Percentiles rank a stretch among this genome's conserved stretches.
Conservation (phyloP, 2,797 vertebrate species). For the Hippoglossus hippoglossus region DNA sequence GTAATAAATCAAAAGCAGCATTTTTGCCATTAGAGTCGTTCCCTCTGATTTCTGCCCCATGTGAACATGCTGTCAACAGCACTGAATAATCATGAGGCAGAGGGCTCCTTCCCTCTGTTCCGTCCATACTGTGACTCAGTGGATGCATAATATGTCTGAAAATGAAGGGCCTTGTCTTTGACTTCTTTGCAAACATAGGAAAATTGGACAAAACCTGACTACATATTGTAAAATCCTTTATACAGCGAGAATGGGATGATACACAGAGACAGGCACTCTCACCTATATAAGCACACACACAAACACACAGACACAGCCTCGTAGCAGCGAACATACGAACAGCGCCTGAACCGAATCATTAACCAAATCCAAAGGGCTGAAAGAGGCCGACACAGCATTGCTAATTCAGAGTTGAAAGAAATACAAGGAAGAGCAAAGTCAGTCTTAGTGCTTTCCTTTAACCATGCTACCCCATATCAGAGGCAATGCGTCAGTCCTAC, state of each 20-base stretch:
- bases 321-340: conserved; percentile 18
- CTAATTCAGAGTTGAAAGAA: conserved; percentile 61
- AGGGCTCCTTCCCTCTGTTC: conserved; percentile 17
- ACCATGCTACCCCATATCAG: conserved; percentile 66
- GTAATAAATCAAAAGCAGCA: conserved; percentile 63
- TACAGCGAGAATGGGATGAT: conserved; percentile 30
- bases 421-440: conserved; percentile 61
- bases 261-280: conserved; percentile 14
- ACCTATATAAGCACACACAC: background rate
- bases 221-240: conserved; percentile 11
- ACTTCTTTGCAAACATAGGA: conserved; percentile 43
- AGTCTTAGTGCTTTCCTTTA: conserved; percentile 65
- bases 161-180: conserved; percentile 65
- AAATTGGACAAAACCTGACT: conserved; percentile 31
- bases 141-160: conserved; percentile 42
- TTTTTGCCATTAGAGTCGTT: conserved; percentile 47
- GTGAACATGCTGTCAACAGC: conserved; percentile 39
- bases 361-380: conserved; percentile 47
- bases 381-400: conserved; percentile 48
- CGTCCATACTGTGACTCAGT: conserved; percentile 48
- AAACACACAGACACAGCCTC: conserved; percentile 1
- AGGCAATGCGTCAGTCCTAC: conserved; percentile 71
- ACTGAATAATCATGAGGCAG: conserved; percentile 39
- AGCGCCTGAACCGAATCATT: conserved; percentile 43
- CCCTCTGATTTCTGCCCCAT: conserved; percentile 32